Percentiles rank a stretch among this genome's conserved stretches.
These are phyloP conservation scores for Hyposoter dolosus DNA, from an alignment of 2,888 invertebrate species.

Conservation along the genomic window DNA sequence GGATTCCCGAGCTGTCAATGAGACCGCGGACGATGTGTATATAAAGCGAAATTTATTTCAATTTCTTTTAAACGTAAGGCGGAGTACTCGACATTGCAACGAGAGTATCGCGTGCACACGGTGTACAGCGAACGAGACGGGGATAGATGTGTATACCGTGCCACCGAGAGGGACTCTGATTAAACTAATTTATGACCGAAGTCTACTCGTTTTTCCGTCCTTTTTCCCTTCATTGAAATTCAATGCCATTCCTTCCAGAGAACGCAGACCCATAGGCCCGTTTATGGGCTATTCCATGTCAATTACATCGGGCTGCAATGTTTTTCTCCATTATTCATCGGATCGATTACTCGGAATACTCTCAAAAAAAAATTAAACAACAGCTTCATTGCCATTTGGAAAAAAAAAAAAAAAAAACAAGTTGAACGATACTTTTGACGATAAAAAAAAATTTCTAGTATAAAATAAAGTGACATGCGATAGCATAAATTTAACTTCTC, in stretches of 20 bases:
- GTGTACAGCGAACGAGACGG: constrained; percentile 4
- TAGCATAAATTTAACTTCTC: not conserved
- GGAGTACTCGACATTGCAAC: constrained; percentile 14
- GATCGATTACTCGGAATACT: not conserved
- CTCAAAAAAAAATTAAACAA: not conserved
- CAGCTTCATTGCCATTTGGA: not conserved
- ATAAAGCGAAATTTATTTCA: not conserved
- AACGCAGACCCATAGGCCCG: constrained; percentile 1
- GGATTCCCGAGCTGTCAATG: constrained; percentile 27
- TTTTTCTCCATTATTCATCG: not conserved
- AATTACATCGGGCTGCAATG: constrained; percentile 15
- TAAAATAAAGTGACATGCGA: not conserved
- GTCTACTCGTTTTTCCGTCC: constrained; percentile 54
- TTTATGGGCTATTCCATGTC: constrained; percentile 23
- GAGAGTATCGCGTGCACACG: constrained; percentile 31
- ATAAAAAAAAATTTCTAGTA: not conserved
- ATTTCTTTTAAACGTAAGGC: not conserved
- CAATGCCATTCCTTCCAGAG: constrained; percentile 50
- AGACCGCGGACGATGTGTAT: constrained; percentile 25
- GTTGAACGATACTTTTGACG: not conserved
- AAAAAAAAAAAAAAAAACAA: not conserved
- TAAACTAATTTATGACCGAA: constrained; percentile 69
- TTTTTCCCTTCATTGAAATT: constrained; percentile 63
- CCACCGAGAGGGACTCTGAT: constrained; percentile 64
- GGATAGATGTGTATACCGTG: constrained; percentile 38